Percentiles rank a stretch among this genome's conserved stretches.
phyloP scores from a whole-genome alignment of 2,888 invertebrate species.

The Cantharis lateralis region DNA sequence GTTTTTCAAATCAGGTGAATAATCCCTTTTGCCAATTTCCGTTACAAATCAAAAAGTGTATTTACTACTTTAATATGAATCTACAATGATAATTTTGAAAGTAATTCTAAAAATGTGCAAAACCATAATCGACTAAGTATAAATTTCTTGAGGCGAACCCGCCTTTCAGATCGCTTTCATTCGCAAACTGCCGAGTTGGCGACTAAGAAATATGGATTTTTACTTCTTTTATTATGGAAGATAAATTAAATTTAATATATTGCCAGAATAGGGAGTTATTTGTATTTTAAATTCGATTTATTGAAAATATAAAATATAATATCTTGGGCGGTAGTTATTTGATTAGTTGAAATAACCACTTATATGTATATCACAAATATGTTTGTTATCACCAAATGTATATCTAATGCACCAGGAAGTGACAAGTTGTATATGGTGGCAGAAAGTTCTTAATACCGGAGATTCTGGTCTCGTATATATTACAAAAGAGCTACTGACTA shows the following conservation, averaged over 20 bases:
- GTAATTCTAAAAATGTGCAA: conserved; percentile 16
- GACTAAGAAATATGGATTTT: conserved; percentile 24
- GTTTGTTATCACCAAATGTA: conserved; percentile 6
- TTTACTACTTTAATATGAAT: not conserved
- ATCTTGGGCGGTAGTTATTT: conserved; percentile 7
- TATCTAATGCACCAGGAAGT: conserved; percentile 18
- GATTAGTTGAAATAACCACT: not conserved
- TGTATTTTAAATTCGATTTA: conserved; percentile 15
- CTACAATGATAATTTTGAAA: conserved; percentile 17
- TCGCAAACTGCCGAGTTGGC: conserved; percentile 24
- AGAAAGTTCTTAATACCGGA: conserved; percentile 32
- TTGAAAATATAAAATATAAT: conserved; percentile 5
- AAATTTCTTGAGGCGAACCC: conserved; percentile 20
- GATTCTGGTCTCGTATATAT: conserved; percentile 31
- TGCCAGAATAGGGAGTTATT: conserved; percentile 16
- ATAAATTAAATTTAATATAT: conserved; percentile 25
- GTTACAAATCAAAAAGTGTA: not conserved
- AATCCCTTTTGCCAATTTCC: not conserved
- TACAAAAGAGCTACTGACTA: conserved; percentile 22
- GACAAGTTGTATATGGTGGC: conserved; percentile 24
- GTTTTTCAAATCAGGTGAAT: not conserved
- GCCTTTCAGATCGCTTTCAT: conserved; percentile 25
- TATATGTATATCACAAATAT: not conserved
- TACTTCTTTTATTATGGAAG: conserved; percentile 23
- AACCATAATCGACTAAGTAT: conserved; percentile 22